These are phyloP conservation scores for Diabrotica virgifera DNA, from an alignment of 1,140 invertebrate genomes.

Conservation along the genomic window DNA sequence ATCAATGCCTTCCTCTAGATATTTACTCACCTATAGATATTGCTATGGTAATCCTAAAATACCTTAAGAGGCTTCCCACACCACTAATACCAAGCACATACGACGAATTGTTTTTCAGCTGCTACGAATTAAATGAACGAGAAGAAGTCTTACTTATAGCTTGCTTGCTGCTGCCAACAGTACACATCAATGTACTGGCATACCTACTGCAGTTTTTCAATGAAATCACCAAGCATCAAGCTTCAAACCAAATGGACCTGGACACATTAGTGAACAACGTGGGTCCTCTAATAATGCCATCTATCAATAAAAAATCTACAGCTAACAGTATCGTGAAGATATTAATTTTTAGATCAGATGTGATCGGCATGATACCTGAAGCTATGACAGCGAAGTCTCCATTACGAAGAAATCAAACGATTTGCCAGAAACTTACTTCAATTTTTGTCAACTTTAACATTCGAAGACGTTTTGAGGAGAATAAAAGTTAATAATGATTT, in stretches of 20 bases:
- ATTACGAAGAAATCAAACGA: not conserved
- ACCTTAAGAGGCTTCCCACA: not conserved
- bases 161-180: slow-evolving; percentile 5
- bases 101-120: slow-evolving; percentile 5
- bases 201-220: slow-evolving; percentile 12
- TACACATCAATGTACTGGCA: slow-evolving; percentile 5
- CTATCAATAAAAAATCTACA: not conserved
- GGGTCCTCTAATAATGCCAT: slow-evolving; percentile 8
- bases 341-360: slow-evolving; percentile 4
- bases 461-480: not conserved
- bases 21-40: slow-evolving; percentile 5
- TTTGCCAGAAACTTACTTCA: not conserved
- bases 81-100: slow-evolving; percentile 10
- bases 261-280: slow-evolving; percentile 1
- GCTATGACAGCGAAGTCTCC: not conserved
- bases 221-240: not conserved
- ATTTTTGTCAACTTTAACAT: too few relatives aligned
- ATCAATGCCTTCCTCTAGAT: not conserved
- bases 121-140: slow-evolving; percentile 1
- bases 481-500: not conserved
- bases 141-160: slow-evolving; percentile 1
- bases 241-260: not conserved
- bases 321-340: not conserved
- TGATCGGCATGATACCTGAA: slow-evolving; percentile 8
- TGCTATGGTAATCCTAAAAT: not conserved